Percentiles rank a stretch among this genome's conserved stretches.
Conservation (phyloP, 1,140 invertebrate species). For the Drosophila nigromelanica region DNA sequence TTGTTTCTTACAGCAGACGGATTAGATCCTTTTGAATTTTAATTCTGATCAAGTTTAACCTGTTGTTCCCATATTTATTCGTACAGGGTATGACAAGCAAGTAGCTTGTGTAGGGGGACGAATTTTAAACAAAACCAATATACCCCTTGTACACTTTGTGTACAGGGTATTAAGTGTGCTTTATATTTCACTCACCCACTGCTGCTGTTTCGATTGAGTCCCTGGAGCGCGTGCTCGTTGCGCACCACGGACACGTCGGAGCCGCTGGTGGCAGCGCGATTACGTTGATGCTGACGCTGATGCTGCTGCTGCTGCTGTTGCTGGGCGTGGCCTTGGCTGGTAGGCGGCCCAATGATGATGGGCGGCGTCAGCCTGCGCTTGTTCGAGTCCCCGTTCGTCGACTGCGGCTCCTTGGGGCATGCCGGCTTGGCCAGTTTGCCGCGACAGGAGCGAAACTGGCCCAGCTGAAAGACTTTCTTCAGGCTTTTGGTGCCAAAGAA, state of each 20-base stretch:
- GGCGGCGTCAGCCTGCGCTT: slow-evolving; percentile 59
- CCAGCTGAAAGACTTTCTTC: slow-evolving; percentile 84
- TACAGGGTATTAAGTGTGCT: too few relatives aligned
- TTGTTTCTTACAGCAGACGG: too few relatives aligned
- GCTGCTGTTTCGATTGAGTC: slow-evolving; percentile 88
- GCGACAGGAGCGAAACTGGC: slow-evolving; percentile 77
- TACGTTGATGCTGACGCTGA: slow-evolving; percentile 59
- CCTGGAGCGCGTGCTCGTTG: slow-evolving; percentile 78
- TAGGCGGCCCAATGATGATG: slow-evolving; percentile 58
- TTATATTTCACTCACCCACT: slow-evolving; percentile 84
- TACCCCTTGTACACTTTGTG: too few relatives aligned
- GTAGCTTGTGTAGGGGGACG: too few relatives aligned
- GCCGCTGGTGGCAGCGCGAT: slow-evolving; percentile 76
- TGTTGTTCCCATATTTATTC: too few relatives aligned
- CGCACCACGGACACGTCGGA: slow-evolving; percentile 81
- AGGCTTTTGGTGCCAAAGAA: slow-evolving; percentile 85
- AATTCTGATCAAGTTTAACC: too few relatives aligned
- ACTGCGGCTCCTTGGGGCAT: slow-evolving; percentile 43
- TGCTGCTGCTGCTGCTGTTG: slow-evolving; percentile 49
- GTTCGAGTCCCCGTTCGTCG: slow-evolving; percentile 41
- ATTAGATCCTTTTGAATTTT: too few relatives aligned
- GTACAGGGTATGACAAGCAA: too few relatives aligned
- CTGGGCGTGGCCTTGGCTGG: slow-evolving; percentile 42
- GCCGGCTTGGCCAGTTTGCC: slow-evolving; percentile 62
- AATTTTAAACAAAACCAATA: too few relatives aligned